A percentile compares a stretch with the other conserved stretches of the same genome.
Evolutionary conservation across 2,888 invertebrate genomes (phyloP).

Genomic region (Mechanitis mazaeus): DNA sequence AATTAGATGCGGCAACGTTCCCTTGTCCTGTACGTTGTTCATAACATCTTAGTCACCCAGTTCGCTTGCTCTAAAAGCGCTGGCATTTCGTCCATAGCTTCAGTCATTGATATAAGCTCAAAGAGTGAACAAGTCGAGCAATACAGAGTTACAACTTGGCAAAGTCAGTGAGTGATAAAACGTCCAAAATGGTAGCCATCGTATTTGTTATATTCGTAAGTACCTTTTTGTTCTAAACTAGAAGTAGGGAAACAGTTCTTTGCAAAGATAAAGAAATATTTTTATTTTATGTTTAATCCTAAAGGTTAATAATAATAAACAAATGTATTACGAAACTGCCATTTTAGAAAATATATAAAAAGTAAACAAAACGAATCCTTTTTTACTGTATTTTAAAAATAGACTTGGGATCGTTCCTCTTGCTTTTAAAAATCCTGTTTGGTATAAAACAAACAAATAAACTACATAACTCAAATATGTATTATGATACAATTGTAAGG

Average conservation of each 20-base stretch:
- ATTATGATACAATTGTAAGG: too few species aligned
- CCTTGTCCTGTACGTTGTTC: neutral
- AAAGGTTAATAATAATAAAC: too few species aligned
- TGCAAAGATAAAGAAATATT: too few species aligned
- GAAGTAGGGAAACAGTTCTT: neutral
- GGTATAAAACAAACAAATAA: too few species aligned
- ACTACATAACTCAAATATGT: too few species aligned
- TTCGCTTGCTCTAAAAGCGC: neutral
- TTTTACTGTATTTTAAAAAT: too few species aligned
- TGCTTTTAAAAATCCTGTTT: too few species aligned
- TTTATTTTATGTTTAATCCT: too few species aligned
- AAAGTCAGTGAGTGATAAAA: slow-evolving; percentile 3
- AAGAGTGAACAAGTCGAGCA: neutral
- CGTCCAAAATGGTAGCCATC: neutral
- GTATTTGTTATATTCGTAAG: slow-evolving; percentile 8
- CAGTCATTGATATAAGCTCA: slow-evolving; percentile 4
- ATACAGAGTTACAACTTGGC: neutral
- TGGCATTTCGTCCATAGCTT: neutral
- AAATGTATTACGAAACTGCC: too few species aligned
- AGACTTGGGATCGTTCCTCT: too few species aligned
- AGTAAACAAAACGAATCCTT: too few species aligned
- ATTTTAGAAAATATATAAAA: too few species aligned
- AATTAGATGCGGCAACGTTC: neutral
- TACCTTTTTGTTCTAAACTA: neutral
- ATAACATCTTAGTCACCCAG: neutral